These are phyloP conservation scores for Pachyuromys duprasi DNA, from an alignment of 2,797 vertebrate genomes.

Conservation along the genomic window DNA sequence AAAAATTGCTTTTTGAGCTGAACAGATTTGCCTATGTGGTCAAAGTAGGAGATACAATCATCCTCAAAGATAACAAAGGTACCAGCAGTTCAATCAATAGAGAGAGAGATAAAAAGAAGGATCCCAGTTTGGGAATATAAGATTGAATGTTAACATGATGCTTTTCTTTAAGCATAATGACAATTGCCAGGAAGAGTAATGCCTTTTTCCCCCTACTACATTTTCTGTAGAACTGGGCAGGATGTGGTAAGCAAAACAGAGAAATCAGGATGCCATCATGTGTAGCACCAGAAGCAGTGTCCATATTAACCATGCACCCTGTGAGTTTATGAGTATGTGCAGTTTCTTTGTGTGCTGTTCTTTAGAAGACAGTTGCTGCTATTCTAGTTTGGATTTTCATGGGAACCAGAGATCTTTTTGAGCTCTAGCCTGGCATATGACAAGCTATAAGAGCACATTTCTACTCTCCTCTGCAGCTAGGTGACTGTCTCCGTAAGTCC, in stretches of 20 bases:
- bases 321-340: background rate
- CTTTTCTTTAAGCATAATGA: background rate
- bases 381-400: background rate
- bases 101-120: constrained; percentile 30
- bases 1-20: constrained; percentile 29
- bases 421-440: background rate
- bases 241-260: background rate
- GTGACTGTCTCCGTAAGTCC: background rate
- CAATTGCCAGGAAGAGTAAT: background rate
- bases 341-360: background rate
- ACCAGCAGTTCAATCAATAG: constrained; percentile 11
- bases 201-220: background rate
- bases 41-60: constrained; percentile 9
- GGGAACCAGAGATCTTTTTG: background rate
- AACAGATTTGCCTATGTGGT: constrained; percentile 41
- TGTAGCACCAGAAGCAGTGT: background rate
- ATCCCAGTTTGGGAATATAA: constrained; percentile 3
- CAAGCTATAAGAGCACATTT: background rate
- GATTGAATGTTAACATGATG: background rate
- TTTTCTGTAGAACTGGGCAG: background rate
- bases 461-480: background rate
- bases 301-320: background rate
- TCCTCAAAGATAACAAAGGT: constrained; percentile 6
- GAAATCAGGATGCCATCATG: background rate
- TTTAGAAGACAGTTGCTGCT: background rate